These are phyloP conservation scores for Podotricha telesiphe DNA, from an alignment of 2,888 invertebrate species.

Conservation along the genomic window DNA sequence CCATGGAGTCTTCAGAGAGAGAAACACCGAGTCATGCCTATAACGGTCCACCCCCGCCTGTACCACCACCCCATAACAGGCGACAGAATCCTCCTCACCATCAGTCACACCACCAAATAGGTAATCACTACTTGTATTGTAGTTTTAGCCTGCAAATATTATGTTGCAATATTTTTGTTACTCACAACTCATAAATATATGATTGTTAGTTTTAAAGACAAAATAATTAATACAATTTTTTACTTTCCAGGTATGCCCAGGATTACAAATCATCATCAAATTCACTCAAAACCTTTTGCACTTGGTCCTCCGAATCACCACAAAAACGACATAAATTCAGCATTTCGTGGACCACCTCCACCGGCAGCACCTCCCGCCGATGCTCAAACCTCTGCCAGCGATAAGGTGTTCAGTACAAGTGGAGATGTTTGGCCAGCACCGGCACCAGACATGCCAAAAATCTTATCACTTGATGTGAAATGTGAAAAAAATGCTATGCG, in stretches of 20 bases:
- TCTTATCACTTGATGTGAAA: slow-evolving; percentile 95
- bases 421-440: slow-evolving; percentile 94
- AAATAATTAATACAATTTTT: slow-evolving; percentile 10
- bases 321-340: slow-evolving; percentile 78
- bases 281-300: slow-evolving; percentile 76
- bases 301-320: slow-evolving; percentile 78
- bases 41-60: slow-evolving; percentile 81
- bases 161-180: neutral
- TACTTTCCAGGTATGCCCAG: slow-evolving; percentile 73
- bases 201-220: neutral
- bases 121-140: slow-evolving; percentile 49
- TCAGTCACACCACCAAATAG: slow-evolving; percentile 81
- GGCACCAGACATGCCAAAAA: slow-evolving; percentile 95
- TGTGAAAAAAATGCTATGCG: slow-evolving; percentile 97
- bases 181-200: neutral
- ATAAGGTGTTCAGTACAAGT: slow-evolving; percentile 83
- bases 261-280: slow-evolving; percentile 79
- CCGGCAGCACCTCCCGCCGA: slow-evolving; percentile 76
- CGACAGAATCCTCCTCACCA: slow-evolving; percentile 88
- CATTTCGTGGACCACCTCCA: slow-evolving; percentile 89
- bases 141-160: too few relatives aligned
- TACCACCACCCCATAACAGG: slow-evolving; percentile 88
- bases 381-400: slow-evolving; percentile 82
- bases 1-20: slow-evolving; percentile 88
- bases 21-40: slow-evolving; percentile 81